Evolutionary conservation across 2,113 vertebrate genomes (phyloP).

Genomic region (Aix galericulata): DNA sequence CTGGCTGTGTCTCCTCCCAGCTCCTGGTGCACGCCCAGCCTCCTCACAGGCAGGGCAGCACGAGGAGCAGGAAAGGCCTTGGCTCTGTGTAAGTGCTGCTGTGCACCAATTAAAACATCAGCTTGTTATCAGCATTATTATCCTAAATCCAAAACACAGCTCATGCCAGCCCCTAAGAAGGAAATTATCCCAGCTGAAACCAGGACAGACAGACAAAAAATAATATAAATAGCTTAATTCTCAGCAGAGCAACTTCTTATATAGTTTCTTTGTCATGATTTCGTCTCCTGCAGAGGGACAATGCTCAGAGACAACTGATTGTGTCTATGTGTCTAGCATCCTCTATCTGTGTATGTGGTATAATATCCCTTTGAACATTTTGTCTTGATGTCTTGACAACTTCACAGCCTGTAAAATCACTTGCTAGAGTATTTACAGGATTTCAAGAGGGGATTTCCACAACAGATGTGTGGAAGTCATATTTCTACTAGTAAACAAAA

Average conservation of each 20-base stretch:
- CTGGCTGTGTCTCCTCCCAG: too few relatives aligned
- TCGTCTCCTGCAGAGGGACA: not conserved
- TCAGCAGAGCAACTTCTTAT: not conserved
- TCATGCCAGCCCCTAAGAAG: too few relatives aligned
- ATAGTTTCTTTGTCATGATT: not conserved
- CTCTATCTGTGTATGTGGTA: not conserved
- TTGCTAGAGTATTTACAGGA: not conserved
- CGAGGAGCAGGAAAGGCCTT: too few relatives aligned
- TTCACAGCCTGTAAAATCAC: not conserved
- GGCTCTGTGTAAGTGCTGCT: too few relatives aligned
- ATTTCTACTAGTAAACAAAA: not conserved
- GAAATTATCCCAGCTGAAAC: too few relatives aligned
- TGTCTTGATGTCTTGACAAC: not conserved
- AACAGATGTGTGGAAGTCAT: not conserved
- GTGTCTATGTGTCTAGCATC: not conserved
- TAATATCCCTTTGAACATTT: not conserved
- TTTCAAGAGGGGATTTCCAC: not conserved
- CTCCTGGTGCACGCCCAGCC: too few relatives aligned
- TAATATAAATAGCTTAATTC: not conserved
- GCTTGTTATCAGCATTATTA: too few relatives aligned
- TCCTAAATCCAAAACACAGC: too few relatives aligned
- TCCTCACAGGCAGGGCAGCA: too few relatives aligned
- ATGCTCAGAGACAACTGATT: not conserved
- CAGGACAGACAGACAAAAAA: not conserved
- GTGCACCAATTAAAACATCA: too few relatives aligned